Conservation (phyloP, 53 echinoderm and acorn worm genomes). For the Crossaster papposus region DNA sequence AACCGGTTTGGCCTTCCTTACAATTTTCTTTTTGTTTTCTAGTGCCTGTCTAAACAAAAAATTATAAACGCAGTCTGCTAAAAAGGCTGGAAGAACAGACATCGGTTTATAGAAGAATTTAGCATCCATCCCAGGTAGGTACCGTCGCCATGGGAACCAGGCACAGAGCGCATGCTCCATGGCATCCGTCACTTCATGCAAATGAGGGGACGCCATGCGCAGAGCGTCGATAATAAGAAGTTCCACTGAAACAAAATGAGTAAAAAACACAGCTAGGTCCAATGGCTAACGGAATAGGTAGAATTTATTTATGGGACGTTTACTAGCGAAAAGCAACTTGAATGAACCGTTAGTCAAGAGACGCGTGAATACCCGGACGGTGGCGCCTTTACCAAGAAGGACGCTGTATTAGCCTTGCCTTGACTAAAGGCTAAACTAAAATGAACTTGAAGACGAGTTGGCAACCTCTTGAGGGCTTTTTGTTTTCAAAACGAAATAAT, state of each 20-base stretch:
- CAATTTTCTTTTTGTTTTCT: constrained; percentile 30
- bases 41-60: constrained; percentile 11
- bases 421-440: too few species aligned
- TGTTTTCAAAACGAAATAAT: too few species aligned
- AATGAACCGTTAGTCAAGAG: too few species aligned
- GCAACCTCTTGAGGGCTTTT: too few species aligned
- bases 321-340: too few species aligned
- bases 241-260: constrained; percentile 13
- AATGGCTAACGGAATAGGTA: too few species aligned
- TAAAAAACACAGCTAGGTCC: background rate
- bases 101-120: constrained; percentile 55
- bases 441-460: too few species aligned
- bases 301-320: too few species aligned
- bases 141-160: constrained; percentile 64
- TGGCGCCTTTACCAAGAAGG: too few species aligned
- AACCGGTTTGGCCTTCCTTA: background rate
- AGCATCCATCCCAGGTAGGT: constrained; percentile 52
- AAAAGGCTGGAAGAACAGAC: constrained; percentile 49
- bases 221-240: constrained; percentile 37
- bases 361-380: too few species aligned
- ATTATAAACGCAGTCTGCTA: constrained; percentile 44
- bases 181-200: constrained; percentile 57
- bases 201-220: constrained; percentile 42
- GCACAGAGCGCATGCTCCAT: constrained; percentile 72
- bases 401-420: too few species aligned